Evolutionary conservation across 2,888 invertebrate genomes (phyloP), one percentile per base, ranked within the genome.

Genomic region (Lasioglossum malachurum): DNA sequence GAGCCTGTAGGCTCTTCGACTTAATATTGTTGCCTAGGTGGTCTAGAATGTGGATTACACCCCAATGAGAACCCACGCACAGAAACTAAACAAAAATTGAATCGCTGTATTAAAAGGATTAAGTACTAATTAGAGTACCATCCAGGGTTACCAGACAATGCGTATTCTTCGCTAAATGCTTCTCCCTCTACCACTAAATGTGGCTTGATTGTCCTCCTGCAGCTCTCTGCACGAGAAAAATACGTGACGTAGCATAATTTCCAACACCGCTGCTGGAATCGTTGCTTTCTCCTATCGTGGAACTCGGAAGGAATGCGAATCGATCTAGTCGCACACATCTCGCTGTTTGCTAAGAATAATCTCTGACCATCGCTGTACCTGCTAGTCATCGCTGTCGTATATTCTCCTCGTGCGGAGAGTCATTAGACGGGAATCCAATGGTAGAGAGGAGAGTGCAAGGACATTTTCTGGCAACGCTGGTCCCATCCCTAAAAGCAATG

Each of bases 31-130:
- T 98, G 0, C 99, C 99, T 94, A 98, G 97, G 95, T 99, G 99
- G 95, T 99, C 99, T 81, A 99, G 95, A 82, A 99, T 96, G 94
- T 99, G 98, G 82, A 99, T 97, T 87, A 97, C 97, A 4, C 99
- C 99, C 97, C 98, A 98, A 94, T 98, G 98, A 23, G 99, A 98
- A 44, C 99, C 99, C 87, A 99, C 96, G 92, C 98, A 98, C 78
- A 99, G 96, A 95, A 99, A 99, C 97, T 98, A 91, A 75, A 95
- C 94, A 90, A 31, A 88, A 91, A 88, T 57, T 78, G 79, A 49
- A 75, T 75, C n/a, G 27, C 60, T 83, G 53, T 27, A 31, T 83
- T 60, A 73, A 35, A 35, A 46, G 35, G 74, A 53, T 31, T 80
- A 41, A 4, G 67, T 31, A 19, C 27, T 46, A 57, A 38, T 64